Percentiles rank a stretch among this genome's conserved stretches.
Conservation (phyloP, 2,797 vertebrate species). For the Halcyon chelicuti region DNA sequence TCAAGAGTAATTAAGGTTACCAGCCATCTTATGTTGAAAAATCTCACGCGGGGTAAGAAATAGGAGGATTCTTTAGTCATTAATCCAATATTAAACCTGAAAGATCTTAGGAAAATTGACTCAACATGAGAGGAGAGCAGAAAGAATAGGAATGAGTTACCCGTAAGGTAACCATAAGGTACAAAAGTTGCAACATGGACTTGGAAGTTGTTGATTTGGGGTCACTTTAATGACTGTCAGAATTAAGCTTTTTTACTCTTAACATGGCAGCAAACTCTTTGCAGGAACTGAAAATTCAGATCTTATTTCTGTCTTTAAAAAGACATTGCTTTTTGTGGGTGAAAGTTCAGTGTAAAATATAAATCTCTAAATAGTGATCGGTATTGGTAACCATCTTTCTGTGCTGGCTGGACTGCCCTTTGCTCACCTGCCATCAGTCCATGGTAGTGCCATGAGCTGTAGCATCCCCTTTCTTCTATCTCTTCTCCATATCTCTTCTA, state of each 20-base stretch:
- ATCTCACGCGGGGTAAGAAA: background rate
- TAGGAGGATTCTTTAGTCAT: background rate
- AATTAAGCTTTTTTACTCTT: background rate
- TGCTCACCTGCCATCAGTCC: background rate
- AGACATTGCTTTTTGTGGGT: background rate
- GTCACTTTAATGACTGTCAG: background rate
- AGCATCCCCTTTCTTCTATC: background rate
- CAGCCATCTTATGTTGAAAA: background rate
- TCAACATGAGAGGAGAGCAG: background rate
- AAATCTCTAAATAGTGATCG: background rate
- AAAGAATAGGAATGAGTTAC: background rate
- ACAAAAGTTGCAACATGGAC: background rate
- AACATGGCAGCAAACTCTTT: background rate
- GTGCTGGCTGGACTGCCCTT: background rate
- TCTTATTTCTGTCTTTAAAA: background rate
- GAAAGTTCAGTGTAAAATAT: background rate
- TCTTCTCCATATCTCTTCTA: background rate
- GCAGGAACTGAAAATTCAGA: background rate
- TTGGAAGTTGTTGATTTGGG: background rate
- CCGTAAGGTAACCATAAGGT: background rate
- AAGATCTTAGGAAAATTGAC: background rate
- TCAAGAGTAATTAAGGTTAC: conserved; percentile 5
- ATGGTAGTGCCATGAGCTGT: fast-evolving
- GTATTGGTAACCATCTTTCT: background rate
- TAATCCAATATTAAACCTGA: background rate